Evolutionary conservation across 2,113 vertebrate genomes (phyloP), one percentile per base, ranked within the genome.

Genomic region (Aspidoscelis tigris): DNA sequence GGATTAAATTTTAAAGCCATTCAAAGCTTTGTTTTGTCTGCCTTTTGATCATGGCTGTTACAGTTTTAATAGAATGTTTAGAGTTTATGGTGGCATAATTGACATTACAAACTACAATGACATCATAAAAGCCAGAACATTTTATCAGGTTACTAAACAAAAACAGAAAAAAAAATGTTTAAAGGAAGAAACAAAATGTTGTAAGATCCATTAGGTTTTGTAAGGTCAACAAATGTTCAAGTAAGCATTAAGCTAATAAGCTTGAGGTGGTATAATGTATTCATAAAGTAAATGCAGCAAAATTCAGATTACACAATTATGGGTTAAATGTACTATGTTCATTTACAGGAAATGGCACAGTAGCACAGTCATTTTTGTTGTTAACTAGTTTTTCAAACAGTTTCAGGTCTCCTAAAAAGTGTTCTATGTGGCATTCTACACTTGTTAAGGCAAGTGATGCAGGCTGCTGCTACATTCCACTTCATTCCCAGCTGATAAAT

Each of bases 141-240:
- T 90, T 69, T 92, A 68, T 64, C 12, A 65, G 76, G 50, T 89
- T 84, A 86, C 61, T 85, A 80, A 86, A 20, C 10, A 79, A 81
- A 16, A 61, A 61, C 58, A 24, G 50, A 74, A 14, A 24, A 68
- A 83, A 79, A 91, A 76, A 81, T 3, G 61, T 58, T 26, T 24
- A 65, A 73, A 82, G n/a, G 3, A 43, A 26, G 2, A 7, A 7
- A 75, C 26, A 33, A 53, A 69, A 14, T 12, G 66, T 87, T 84
- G 6, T 61, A 86, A 87, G 21, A 89, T 33, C 39, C 85, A 26
- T 43, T 82, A 39, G 8, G 24, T 77, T 82, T 80, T 3, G 0
- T 61, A 71, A 80, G 85, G 61, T 85, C 33, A 85, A 78, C 77
- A 80, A 26, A 3, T 77, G 55, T 33, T 47, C 91, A 71, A 80